phyloP scores from a whole-genome alignment of 2,888 invertebrate genomes.

The Nasonovia ribisnigri region DNA sequence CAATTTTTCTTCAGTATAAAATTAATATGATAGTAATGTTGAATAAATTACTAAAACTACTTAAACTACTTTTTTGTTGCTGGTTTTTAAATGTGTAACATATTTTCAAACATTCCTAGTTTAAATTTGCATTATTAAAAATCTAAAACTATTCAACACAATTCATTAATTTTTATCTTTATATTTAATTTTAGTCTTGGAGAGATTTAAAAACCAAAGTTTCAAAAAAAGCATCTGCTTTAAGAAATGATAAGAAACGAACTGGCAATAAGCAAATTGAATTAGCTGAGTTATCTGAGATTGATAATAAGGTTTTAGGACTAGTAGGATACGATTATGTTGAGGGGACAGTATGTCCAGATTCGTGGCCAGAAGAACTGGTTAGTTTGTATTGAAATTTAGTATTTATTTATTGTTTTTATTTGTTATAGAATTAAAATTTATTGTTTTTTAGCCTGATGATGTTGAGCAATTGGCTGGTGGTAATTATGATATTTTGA shows the following conservation, averaged over 20 bases:
- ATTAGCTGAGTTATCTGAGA: not conserved
- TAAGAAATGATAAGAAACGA: not conserved
- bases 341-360: slow-evolving; percentile 1
- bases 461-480: slow-evolving; percentile 13
- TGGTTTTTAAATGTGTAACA: too few relatives aligned
- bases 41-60: too few relatives aligned
- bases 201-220: slow-evolving; percentile 10
- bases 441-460: not conserved
- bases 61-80: too few relatives aligned
- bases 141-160: not conserved
- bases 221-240: not conserved
- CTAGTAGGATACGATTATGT: not conserved
- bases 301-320: not conserved
- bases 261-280: not conserved
- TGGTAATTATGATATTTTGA: not conserved
- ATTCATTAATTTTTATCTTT: not conserved
- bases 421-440: not conserved
- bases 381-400: slow-evolving; percentile 4
- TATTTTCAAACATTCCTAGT: too few relatives aligned
- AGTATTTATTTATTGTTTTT: not conserved
- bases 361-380: slow-evolving; percentile 21
- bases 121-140: too few relatives aligned
- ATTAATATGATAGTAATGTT: too few relatives aligned
- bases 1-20: too few relatives aligned
- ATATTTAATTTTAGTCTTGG: slow-evolving; percentile 5